Evolutionary conservation across 92 coral and sea anemone species (phyloP).

Genomic region (Paramuricea clavata): DNA sequence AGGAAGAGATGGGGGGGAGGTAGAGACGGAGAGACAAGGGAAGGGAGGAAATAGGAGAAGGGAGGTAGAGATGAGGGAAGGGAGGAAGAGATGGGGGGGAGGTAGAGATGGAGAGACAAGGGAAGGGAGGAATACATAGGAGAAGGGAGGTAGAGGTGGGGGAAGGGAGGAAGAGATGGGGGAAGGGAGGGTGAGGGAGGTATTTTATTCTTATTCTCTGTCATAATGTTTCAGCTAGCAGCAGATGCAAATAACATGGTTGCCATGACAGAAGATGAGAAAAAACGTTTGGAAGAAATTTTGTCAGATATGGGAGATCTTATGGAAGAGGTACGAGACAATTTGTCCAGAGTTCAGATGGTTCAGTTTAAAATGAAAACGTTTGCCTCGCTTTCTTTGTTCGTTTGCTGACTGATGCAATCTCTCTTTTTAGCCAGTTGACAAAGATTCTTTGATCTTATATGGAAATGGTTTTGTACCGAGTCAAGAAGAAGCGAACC

Average conservation of each 20-base stretch:
- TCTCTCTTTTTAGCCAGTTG: slow-evolving; percentile 9
- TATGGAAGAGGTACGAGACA: slow-evolving; percentile 6
- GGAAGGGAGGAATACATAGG: neutral
- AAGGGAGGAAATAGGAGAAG: neutral
- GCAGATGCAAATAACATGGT: slow-evolving; percentile 94
- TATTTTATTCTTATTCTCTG: too few species aligned
- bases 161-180: neutral
- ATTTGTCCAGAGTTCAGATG: neutral
- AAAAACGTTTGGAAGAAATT: slow-evolving; percentile 81
- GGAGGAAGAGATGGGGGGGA: neutral
- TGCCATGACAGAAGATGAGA: slow-evolving; percentile 98
- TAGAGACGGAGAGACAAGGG: neutral
- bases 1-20: neutral
- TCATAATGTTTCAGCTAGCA: slow-evolving; percentile 76
- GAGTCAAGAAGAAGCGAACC: slow-evolving; percentile 75
- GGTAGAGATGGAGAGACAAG: neutral
- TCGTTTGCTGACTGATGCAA: neutral
- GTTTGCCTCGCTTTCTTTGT: neutral
- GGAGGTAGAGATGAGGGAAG: neutral
- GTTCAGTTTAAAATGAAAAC: too few species aligned
- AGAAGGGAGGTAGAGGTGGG: neutral
- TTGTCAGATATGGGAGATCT: slow-evolving; percentile 76
- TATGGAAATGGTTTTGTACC: slow-evolving; percentile 84
- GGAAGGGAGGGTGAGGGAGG: neutral
- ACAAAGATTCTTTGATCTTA: slow-evolving; percentile 17